Percentiles rank a stretch among this genome's conserved stretches.
Evolutionary conservation across 1,140 invertebrate species (phyloP).

Genomic region (Pteromalus puparum): DNA sequence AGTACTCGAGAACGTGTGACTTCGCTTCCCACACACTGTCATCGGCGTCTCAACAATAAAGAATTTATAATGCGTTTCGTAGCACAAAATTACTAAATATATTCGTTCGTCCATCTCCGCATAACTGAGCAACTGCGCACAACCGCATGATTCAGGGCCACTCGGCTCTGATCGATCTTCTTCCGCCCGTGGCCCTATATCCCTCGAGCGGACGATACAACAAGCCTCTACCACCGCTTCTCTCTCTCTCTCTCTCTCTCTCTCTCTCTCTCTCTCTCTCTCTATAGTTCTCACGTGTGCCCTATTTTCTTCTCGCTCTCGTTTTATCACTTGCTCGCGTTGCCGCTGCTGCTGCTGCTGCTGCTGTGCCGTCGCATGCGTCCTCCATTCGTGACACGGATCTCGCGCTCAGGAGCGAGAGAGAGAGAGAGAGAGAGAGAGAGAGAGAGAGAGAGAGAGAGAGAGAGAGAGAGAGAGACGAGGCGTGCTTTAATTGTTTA

Average conservation of each 20-base stretch:
- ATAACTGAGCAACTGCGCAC: not conserved
- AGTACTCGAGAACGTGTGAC: too few relatives aligned
- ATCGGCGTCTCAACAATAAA: too few relatives aligned
- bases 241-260: too few relatives aligned
- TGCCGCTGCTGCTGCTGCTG: not conserved
- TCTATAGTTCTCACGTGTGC: constrained; percentile 18
- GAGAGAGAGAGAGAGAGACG: too few relatives aligned
- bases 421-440: too few relatives aligned
- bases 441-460: too few relatives aligned
- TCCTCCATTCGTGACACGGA: constrained; percentile 12
- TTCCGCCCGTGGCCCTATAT: not conserved
- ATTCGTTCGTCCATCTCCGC: too few relatives aligned
- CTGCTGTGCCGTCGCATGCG: not conserved
- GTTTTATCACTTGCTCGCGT: constrained; percentile 31
- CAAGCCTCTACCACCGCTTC: not conserved
- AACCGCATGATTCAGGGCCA: constrained; percentile 23
- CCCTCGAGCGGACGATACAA: not conserved
- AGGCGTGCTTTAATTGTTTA: not conserved
- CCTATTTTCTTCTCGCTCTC: constrained; percentile 29
- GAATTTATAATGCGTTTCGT: too few relatives aligned
- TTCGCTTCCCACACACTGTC: too few relatives aligned
- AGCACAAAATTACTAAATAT: too few relatives aligned
- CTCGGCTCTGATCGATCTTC: constrained; percentile 24
- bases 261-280: not conserved
- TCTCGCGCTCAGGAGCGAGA: not conserved